These are phyloP conservation scores for Pelodytes ibericus DNA, from an alignment of 2,797 vertebrate species.

Conservation along the genomic window DNA sequence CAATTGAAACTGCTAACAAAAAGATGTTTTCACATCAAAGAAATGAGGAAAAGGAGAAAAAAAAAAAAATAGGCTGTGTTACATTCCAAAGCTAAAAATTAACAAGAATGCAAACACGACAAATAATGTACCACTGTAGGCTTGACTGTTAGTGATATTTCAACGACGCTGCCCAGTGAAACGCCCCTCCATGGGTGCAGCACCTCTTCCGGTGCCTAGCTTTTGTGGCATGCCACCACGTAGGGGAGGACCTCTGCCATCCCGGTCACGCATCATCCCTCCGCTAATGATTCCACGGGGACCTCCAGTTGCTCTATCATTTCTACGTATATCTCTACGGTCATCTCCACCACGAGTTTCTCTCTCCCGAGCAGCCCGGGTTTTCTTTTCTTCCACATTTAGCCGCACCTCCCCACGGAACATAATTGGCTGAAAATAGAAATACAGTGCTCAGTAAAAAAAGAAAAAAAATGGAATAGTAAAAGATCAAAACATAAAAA, in stretches of 20 bases:
- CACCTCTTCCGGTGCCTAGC: conserved; percentile 82
- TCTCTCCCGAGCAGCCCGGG: conserved; percentile 86
- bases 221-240: conserved; percentile 85
- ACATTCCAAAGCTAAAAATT: conserved; percentile 95
- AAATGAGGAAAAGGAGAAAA: conserved; percentile 67
- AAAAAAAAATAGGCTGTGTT: conserved; percentile 85
- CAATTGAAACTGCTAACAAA: conserved; percentile 85
- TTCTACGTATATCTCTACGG: conserved; percentile 84
- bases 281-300: conserved; percentile 83
- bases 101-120: conserved; percentile 92
- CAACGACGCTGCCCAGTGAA: conserved; percentile 90
- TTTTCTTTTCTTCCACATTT: conserved; percentile 98
- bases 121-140: conserved; percentile 82
- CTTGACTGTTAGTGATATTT: conserved; percentile 69
- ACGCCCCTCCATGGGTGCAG: conserved; percentile 85
- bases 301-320: conserved; percentile 84
- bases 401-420: conserved; percentile 95
- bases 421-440: conserved; percentile 89
- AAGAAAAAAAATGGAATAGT: too few relatives aligned
- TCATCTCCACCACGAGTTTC: conserved; percentile 86
- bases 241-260: conserved; percentile 86
- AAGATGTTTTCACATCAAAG: conserved; percentile 78
- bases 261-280: conserved; percentile 89
- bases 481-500: too few relatives aligned
- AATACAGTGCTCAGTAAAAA: too few relatives aligned